Base-by-base conservation (phyloP, 2,888 invertebrate genomes). In the Thecophora atra region DNA sequence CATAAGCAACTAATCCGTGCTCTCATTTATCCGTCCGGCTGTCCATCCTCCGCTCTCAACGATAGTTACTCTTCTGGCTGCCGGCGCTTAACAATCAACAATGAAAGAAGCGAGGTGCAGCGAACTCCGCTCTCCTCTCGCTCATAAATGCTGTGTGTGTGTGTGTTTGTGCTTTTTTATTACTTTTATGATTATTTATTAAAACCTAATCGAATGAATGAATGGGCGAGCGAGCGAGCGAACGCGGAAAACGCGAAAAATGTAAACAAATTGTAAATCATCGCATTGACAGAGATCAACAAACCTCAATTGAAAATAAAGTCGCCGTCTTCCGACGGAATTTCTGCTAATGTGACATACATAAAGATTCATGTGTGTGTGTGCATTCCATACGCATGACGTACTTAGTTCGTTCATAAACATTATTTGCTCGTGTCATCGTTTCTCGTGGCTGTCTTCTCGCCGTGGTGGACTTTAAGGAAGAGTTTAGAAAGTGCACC, bases 201-300 rank as follows among this genome's bases (percentile, higher is more conserved):
- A 30, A 51, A 63, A 37, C 30, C 70, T 37, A 62, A 70, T 63
- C 70, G 52, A 30, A 28, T 21, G 24, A 58, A 47, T 44, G 58
- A 58, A 42, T 42, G 56, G 24, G 21, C 13, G 26, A 15, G 56
- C 21, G 58, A 5, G 26, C 26, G 58, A 58, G 58, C 28, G 58
- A 15, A 28, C 58, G 26, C 28, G 4, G 24, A 17, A 56, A n/a
- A 65, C 64, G 56, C 56, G 58, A 47, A 65, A 64, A 72, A 72
- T 74, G 72, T 72, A 74, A 74, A 73, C 68, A 73, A 73, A 73
- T 63, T 71, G 72, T 73, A 75, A 74, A 76, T 72, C 73, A 75
- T 71, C 62, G 69, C 71, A 68, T 68, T 73, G 70, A 72, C 72
- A 72, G 75, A 77, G 75, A 75, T 77, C 74, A 74, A 73, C 75